A percentile compares a stretch with the other conserved stretches of the same genome.
phyloP scores from a whole-genome alignment of 1,140 invertebrate genomes.

The Brachystomella parvula region DNA sequence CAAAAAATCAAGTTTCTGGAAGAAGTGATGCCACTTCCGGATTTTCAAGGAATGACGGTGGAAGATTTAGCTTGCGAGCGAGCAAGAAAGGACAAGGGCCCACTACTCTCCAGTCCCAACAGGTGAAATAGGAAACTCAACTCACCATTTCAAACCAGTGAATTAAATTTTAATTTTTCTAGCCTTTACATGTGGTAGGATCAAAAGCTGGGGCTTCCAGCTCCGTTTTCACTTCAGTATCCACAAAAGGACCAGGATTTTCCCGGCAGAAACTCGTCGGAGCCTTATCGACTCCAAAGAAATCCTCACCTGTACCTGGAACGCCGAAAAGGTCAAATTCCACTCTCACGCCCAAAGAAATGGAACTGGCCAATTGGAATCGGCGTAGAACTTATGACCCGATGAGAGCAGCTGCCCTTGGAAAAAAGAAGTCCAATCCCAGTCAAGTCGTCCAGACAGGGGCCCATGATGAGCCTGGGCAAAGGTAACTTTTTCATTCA shows the following conservation, averaged over 20 bases:
- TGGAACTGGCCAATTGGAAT: conserved; percentile 87
- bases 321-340: conserved; percentile 49
- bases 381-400: conserved; percentile 82
- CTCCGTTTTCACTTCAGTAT: conserved; percentile 4
- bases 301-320: conserved; percentile 9
- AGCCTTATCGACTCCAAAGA: conserved; percentile 2
- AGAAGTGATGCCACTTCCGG: conserved; percentile 31
- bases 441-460: neutral
- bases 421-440: conserved; percentile 45
- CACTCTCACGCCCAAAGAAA: conserved; percentile 58
- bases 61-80: conserved; percentile 56
- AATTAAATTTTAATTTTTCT: neutral
- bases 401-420: conserved; percentile 72
- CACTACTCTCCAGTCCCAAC: neutral
- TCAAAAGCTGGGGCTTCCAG: too few species aligned
- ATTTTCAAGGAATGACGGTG: conserved; percentile 55
- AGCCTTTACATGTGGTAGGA: neutral
- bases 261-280: neutral
- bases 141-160: neutral
- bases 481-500: neutral
- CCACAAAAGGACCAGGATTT: neutral
- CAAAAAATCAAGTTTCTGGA: too few species aligned
- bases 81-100: conserved; percentile 37
- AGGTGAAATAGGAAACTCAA: neutral
- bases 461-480: neutral